A percentile compares a stretch with the other conserved stretches of the same genome.
Evolutionary conservation across 2,113 vertebrate species (phyloP).

Genomic region (Prochilodus magdalenae): DNA sequence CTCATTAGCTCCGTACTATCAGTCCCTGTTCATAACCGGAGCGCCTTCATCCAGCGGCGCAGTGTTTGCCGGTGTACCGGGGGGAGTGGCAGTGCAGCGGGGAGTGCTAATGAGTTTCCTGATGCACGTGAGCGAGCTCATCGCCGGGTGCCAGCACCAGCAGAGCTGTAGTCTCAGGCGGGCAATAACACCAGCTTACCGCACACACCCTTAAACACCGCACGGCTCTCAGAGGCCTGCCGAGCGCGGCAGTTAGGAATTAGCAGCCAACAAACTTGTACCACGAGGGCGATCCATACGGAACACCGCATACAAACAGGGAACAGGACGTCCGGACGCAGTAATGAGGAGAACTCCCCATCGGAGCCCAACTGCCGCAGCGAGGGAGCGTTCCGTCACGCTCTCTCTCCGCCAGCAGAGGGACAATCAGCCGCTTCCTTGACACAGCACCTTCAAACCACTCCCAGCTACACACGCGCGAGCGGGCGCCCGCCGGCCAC

Average conservation of each 20-base stretch:
- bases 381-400: neutral
- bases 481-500: neutral
- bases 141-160: neutral
- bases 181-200: neutral
- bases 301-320: neutral
- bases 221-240: neutral
- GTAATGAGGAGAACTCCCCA: neutral
- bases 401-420: neutral
- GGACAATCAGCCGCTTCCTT: neutral
- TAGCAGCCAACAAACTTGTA: no score
- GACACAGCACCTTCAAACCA: neutral
- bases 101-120: conserved; percentile 19
- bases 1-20: conserved; percentile 10
- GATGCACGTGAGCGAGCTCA: neutral
- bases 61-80: neutral
- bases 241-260: no score
- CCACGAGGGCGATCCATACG: no score
- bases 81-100: conserved; percentile 7
- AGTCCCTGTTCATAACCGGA: neutral
- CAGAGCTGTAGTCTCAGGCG: neutral
- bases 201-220: neutral
- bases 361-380: neutral
- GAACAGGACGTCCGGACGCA: neutral
- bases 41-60: neutral
- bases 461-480: neutral